Base-by-base conservation (phyloP, 92 coral and sea anemone species). In the Zoanthus gigantus region DNA sequence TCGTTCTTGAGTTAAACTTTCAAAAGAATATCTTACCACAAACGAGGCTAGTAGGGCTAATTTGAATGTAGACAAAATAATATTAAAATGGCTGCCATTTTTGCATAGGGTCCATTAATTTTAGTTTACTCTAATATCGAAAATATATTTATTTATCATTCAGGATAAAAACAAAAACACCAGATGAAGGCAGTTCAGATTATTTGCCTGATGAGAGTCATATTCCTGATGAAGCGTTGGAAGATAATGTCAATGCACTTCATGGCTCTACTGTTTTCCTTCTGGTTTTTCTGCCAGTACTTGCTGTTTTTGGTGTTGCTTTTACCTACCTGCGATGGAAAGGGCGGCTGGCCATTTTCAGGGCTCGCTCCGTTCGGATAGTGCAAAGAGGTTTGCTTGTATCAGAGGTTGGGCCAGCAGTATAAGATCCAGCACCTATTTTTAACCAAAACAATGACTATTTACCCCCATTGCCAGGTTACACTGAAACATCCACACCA, bases 201-300 rank as follows among this genome's bases (percentile, higher is more conserved):
- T 31, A 2, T 44, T 15, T 15, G 37, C 45, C 37, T 34, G 83
- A 61, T 32, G n/a, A 7, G 30, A 17, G 45, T 47, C 2, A 12
- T 16, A 12, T 7, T 18, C 17, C 3, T 23, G 23, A 66, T 6
- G n/a, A 14, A 4, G 4, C 0, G 3, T 17, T 7, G 16, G 63
- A 81, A 47, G 18, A 6, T 44, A 52, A 13, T 15, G 57, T 13
- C 9, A n/a, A 6, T 28, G 58, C 14, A 23, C 12, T 67, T 10
- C 61, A 81, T 47, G 85, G 76, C 18, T 47, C 85, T 48, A 18
- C 75, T 5, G 1, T 81, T 37, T 81, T 81, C 28, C 75, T 81
- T 17, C 44, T 81, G 85, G 65, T 81, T 53, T 81, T 81, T 81
- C 76, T 81, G 74, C 85, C 85, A 4, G 76, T 81, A 31, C 48